A percentile compares a stretch with the other conserved stretches of the same genome.
phyloP scores from a whole-genome alignment of 2,888 invertebrate species.

The Diarsia rubi region DNA sequence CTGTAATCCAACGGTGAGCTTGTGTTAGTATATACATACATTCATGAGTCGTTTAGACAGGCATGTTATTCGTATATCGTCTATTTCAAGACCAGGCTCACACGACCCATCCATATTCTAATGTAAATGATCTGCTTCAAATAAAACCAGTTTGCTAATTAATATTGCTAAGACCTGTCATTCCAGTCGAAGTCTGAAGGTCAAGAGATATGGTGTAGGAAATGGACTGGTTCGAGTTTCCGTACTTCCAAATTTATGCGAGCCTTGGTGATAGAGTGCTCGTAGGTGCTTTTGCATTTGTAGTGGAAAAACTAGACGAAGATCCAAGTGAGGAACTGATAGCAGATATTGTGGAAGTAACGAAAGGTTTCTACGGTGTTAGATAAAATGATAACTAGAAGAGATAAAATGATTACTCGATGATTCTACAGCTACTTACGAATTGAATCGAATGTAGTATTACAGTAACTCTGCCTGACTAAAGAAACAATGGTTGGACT shows the following conservation, averaged over 20 bases:
- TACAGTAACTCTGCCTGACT: background rate
- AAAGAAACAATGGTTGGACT: background rate
- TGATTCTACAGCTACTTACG: background rate
- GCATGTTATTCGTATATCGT: too few relatives aligned
- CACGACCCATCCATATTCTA: slow-evolving; percentile 21
- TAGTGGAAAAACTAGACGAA: slow-evolving; percentile 10
- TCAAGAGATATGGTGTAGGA: slow-evolving; percentile 29
- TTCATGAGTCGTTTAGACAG: background rate
- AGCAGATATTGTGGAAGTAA: background rate
- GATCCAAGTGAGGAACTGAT: background rate
- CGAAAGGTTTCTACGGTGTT: background rate
- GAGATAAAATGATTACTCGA: background rate
- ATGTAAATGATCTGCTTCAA: slow-evolving; percentile 36
- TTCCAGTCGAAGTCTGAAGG: slow-evolving; percentile 43
- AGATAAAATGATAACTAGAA: too few relatives aligned
- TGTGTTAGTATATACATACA: too few relatives aligned
- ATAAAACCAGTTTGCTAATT: slow-evolving; percentile 57
- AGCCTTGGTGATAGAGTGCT: slow-evolving; percentile 23
- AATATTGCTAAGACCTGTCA: slow-evolving; percentile 28
- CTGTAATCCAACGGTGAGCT: background rate
- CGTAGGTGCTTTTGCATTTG: slow-evolving; percentile 17
- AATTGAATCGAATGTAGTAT: background rate
- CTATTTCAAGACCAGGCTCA: slow-evolving; percentile 19
- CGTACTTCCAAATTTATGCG: slow-evolving; percentile 40
- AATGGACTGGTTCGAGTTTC: slow-evolving; percentile 30